Base-by-base conservation (phyloP, 2,888 invertebrate genomes). In the Crocallis elinguaria region DNA sequence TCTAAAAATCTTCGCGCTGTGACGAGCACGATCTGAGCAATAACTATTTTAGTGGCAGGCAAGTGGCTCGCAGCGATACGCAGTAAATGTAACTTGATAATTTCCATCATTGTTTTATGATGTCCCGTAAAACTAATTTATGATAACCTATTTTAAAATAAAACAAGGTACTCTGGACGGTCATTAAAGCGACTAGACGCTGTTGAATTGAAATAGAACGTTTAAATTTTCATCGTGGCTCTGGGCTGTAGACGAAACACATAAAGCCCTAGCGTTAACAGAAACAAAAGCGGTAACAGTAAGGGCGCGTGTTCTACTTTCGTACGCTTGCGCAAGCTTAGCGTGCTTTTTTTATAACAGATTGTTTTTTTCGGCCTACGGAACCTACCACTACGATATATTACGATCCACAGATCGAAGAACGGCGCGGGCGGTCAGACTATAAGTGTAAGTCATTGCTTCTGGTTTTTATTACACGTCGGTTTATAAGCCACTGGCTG, bases 131-230 rank as follows among this genome's bases (percentile, higher is more conserved):
- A 53, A 45, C 35, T 42, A 50, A 50, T 50, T 56, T 56, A 51
- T 38, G 49, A 42, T 59, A 59, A 57, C 60, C 60, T 55, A 59
- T 60, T 58, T 42, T 37, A 44, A 52, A 54, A 49, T 54, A 37
- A 33, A 50, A 49, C 49, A 49, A 49, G 49, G 37, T 49, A 45
- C 25, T 21, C 21, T 11, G 27, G 41, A 25, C 45, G 46, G 50
- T 49, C 57, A 52, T 63, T 59, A 55, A 54, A 59, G 48, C 33
- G 60, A 57, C 63, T 57, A 60, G 63, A 60, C 63, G 54, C 37
- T 36, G 51, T 58, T 53, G 44, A 50, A 58, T 57, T 48, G 38
- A 55, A 63, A 63, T 60, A 63, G 58, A 58, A 55, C 55, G 55
- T 49, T 55, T 55, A 55, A 42, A 46, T 63, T 49, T 60, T 52